Evolutionary conservation across 1,140 invertebrate species (phyloP).

Genomic region (Chrysopa pallens): DNA sequence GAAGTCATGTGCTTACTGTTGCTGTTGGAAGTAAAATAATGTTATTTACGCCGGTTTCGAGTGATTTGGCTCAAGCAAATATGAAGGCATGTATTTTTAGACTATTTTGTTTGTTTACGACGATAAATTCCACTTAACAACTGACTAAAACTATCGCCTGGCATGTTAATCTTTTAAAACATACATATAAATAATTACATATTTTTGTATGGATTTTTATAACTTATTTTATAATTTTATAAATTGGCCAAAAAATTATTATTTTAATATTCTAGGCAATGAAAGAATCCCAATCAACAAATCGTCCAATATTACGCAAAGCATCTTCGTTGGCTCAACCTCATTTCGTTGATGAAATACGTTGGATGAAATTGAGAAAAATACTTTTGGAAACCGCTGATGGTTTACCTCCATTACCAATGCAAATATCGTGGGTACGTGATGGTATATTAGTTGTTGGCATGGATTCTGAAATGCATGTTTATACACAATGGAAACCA

Average conservation of each 20-base stretch:
- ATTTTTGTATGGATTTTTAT: too few species aligned
- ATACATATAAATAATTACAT: too few species aligned
- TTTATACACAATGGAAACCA: conserved; percentile 95
- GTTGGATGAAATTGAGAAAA: conserved; percentile 90
- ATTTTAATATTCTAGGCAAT: conserved; percentile 29
- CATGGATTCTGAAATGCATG: conserved; percentile 99
- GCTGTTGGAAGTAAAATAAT: conserved; percentile 86
- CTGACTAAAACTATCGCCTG: too few species aligned
- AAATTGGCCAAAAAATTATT: too few species aligned
- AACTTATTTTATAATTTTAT: too few species aligned
- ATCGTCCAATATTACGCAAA: conserved; percentile 67
- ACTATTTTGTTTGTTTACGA: too few species aligned
- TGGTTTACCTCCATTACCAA: conserved; percentile 85
- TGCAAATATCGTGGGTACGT: conserved; percentile 96
- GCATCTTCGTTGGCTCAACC: conserved; percentile 71
- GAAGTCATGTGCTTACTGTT: conserved; percentile 92
- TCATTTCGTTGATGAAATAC: conserved; percentile 68
- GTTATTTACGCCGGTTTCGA: conserved; percentile 69
- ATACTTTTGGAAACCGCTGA: conserved; percentile 88
- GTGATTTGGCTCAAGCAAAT: conserved; percentile 77
- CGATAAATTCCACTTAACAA: too few species aligned
- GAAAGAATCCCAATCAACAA: conserved; percentile 62
- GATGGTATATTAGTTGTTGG: conserved; percentile 95
- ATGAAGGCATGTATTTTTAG: conserved; percentile 50
- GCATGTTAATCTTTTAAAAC: too few species aligned